Percentiles rank a stretch among this genome's conserved stretches.
These are phyloP conservation scores for Cataglyphis rosenhaueri DNA, from an alignment of 2,888 invertebrate genomes.

Conservation along the genomic window DNA sequence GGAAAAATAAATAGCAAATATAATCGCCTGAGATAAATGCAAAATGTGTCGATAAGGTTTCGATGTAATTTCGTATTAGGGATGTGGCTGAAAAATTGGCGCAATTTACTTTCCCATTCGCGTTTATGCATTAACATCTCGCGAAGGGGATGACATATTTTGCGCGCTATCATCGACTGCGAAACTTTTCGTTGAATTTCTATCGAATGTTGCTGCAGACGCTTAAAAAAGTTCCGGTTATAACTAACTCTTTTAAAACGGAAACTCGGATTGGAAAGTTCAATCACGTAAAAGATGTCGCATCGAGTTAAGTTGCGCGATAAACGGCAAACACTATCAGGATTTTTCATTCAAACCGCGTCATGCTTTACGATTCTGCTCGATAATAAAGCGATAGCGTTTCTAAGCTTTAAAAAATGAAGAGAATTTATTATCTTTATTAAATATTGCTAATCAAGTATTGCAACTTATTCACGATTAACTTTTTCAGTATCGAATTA, in stretches of 20 bases:
- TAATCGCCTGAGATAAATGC: neutral
- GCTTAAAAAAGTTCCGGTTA: slow-evolving; percentile 52
- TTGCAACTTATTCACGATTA: slow-evolving; percentile 4
- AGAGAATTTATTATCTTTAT: neutral
- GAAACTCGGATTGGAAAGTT: slow-evolving; percentile 48
- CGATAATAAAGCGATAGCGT: slow-evolving; percentile 21
- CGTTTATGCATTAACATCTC: neutral
- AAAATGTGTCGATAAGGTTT: neutral
- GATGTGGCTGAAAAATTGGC: neutral
- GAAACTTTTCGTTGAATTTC: slow-evolving; percentile 30
- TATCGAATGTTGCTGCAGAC: slow-evolving; percentile 25
- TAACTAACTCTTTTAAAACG: slow-evolving; percentile 41
- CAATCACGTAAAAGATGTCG: slow-evolving; percentile 49
- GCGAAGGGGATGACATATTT: slow-evolving; percentile 10
- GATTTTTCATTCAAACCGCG: slow-evolving; percentile 37
- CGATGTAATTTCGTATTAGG: neutral
- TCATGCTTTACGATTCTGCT: neutral
- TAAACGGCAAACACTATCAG: slow-evolving; percentile 6
- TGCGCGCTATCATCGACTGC: slow-evolving; percentile 2
- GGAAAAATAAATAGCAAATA: neutral
- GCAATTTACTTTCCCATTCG: neutral
- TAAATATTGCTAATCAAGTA: neutral
- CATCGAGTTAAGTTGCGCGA: slow-evolving; percentile 46
- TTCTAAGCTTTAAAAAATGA: slow-evolving; percentile 5
- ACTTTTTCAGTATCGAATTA: neutral